Conservation (phyloP, 2,113 vertebrate species). For the Oxygymnocypris stewartii region DNA sequence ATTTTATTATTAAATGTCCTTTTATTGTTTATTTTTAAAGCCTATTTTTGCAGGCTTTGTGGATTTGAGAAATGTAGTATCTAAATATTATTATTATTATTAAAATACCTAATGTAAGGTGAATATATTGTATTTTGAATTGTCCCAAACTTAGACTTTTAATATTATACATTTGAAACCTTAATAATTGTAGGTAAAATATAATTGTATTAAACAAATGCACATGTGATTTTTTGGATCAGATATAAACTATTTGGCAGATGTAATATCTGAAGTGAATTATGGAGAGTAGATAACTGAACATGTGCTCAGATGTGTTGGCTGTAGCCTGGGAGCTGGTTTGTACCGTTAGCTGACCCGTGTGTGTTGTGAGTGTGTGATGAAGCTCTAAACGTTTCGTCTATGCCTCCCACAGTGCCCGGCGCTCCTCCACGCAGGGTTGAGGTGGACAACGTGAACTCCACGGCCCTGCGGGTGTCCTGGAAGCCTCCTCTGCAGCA, state of each 20-base stretch:
- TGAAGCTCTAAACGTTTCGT: not conserved
- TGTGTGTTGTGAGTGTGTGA: not conserved
- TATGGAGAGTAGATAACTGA: not conserved
- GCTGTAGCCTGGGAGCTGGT: not conserved
- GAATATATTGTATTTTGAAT: no score
- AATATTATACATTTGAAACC: not conserved
- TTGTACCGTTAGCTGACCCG: not conserved
- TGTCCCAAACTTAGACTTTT: no score
- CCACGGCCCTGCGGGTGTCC: slow-evolving; percentile 85
- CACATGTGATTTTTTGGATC: not conserved
- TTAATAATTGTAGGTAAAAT: not conserved
- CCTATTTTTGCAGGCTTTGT: no score
- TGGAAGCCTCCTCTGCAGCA: slow-evolving; percentile 90
- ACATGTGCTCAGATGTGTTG: not conserved
- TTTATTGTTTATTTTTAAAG: not conserved
- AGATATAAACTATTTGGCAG: not conserved
- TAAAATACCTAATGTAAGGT: no score
- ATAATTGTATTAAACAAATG: not conserved
- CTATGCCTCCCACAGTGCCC: slow-evolving; percentile 79
- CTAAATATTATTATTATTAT: no score
- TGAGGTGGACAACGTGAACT: slow-evolving; percentile 87
- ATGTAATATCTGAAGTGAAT: not conserved
- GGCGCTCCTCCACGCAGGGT: slow-evolving; percentile 92
- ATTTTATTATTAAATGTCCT: no score
- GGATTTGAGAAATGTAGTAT: no score